Percentiles rank a stretch among this genome's conserved stretches.
Evolutionary conservation across 1,140 invertebrate species (phyloP).

Genomic region (Cyclargus thomasi): DNA sequence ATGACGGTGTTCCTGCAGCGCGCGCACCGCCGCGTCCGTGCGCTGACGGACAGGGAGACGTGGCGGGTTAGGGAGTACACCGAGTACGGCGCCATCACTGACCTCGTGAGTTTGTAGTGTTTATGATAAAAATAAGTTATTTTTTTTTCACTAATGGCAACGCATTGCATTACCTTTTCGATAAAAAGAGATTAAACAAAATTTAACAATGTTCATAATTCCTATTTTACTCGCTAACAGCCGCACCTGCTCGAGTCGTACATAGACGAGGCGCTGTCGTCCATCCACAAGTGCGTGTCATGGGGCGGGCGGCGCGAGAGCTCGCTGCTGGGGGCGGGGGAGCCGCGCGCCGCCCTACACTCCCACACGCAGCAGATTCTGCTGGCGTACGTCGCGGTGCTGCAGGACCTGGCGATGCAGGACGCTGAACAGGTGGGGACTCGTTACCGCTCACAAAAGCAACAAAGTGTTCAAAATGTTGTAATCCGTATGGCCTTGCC

Average conservation of each 20-base stretch:
- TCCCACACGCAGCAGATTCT: constrained; percentile 84
- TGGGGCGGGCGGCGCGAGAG: constrained; percentile 82
- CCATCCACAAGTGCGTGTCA: constrained; percentile 90
- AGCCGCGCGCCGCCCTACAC: constrained; percentile 80
- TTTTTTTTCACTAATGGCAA: no score
- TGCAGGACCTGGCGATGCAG: constrained; percentile 80
- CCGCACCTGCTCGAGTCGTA: constrained; percentile 90
- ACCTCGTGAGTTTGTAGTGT: constrained; percentile 78
- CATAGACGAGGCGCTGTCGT: constrained; percentile 87
- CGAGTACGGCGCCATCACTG: constrained; percentile 87
- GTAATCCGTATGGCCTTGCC: no score
- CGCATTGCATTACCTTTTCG: no score
- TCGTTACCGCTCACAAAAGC: not conserved
- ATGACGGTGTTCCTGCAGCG: constrained; percentile 91
- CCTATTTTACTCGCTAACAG: no score
- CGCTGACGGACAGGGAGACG: constrained; percentile 86
- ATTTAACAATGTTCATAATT: no score
- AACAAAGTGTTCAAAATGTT: no score
- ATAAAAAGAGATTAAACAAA: no score
- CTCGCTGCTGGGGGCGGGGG: constrained; percentile 78
- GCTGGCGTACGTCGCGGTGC: constrained; percentile 78
- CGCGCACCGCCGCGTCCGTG: constrained; percentile 85
- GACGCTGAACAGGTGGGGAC: constrained; percentile 40
- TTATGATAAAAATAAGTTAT: no score
- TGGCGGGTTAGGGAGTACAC: constrained; percentile 90